Conservation (phyloP, 2,113 vertebrate species). For the Suncus etruscus region DNA sequence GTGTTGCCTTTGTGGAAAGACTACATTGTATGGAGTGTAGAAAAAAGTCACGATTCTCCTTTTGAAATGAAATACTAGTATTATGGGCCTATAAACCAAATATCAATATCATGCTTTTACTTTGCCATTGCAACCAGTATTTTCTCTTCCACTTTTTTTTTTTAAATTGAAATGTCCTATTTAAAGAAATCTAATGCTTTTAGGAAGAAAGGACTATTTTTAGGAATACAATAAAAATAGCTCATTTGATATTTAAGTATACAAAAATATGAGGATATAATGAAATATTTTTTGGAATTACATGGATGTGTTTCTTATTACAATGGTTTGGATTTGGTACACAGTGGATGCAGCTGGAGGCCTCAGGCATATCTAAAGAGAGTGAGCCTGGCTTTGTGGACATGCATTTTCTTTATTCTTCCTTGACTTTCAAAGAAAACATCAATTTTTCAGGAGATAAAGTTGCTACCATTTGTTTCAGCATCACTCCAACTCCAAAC, state of each 20-base stretch:
- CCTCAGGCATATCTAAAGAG: background rate
- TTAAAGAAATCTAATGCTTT: constrained; percentile 20
- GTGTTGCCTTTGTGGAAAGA: too few species aligned
- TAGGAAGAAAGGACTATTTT: constrained; percentile 10
- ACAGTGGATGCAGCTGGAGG: background rate
- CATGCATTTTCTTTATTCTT: background rate
- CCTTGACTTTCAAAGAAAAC: constrained; percentile 30
- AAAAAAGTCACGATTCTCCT: background rate
- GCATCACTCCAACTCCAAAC: background rate
- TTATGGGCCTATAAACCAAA: background rate
- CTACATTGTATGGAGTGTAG: background rate
- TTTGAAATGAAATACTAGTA: background rate
- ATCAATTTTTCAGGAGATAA: constrained; percentile 20
- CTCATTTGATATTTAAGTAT: constrained; percentile 60
- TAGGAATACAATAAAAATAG: background rate
- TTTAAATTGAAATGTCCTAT: background rate
- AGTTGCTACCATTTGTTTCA: background rate
- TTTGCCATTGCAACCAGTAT: background rate
- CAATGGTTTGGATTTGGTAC: background rate
- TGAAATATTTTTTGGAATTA: background rate
- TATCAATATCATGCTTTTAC: background rate
- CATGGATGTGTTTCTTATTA: background rate
- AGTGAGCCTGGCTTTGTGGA: background rate
- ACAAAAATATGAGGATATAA: background rate
- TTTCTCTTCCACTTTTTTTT: background rate